A percentile compares a stretch with the other conserved stretches of the same genome.
phyloP scores from a whole-genome alignment of 2,888 invertebrate species.

The Poecilus cupreus region DNA sequence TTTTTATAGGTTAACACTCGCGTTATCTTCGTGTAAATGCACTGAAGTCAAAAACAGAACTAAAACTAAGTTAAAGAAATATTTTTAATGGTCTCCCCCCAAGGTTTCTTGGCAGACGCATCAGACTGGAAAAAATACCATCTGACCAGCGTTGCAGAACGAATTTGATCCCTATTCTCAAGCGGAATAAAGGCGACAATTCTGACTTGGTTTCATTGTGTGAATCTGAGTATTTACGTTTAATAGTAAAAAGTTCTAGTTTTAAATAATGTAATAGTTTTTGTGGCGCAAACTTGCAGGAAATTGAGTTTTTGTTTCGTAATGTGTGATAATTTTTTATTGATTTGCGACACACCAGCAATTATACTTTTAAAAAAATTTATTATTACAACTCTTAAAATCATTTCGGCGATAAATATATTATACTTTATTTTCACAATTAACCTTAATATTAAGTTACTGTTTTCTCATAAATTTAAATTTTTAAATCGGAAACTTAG shows the following conservation, averaged over 20 bases:
- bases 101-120: constrained; percentile 13
- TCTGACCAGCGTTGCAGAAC: constrained; percentile 32
- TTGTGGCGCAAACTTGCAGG: neutral
- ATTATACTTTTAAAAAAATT: neutral
- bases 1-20: neutral
- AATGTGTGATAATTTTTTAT: neutral
- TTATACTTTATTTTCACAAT: too few relatives aligned
- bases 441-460: too few relatives aligned
- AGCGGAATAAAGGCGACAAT: neutral
- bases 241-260: neutral
- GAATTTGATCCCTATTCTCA: constrained; percentile 10
- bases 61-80: constrained; percentile 32
- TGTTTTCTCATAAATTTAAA: too few relatives aligned
- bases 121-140: constrained; percentile 49
- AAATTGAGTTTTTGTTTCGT: neutral
- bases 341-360: neutral
- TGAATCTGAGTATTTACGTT: neutral
- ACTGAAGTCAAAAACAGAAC: neutral
- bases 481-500: too few relatives aligned
- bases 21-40: neutral
- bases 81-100: constrained; percentile 32
- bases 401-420: too few relatives aligned
- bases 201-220: neutral
- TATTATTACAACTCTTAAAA: too few relatives aligned
- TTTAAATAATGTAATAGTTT: neutral